Base-by-base conservation (phyloP, 2,113 vertebrate genomes). In the Myotis yumanensis region DNA sequence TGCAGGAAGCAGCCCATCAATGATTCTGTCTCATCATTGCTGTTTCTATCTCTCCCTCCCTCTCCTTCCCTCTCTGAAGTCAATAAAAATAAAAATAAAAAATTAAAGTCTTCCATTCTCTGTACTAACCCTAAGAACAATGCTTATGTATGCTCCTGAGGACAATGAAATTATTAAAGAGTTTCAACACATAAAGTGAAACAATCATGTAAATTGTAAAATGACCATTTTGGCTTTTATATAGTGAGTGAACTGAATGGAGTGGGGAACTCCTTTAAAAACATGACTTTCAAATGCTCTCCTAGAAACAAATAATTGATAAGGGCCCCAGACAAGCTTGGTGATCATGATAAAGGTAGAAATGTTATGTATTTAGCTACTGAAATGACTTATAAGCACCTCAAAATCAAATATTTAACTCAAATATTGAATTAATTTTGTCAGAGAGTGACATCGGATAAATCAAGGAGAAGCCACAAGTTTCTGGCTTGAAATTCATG, bases 341-440 rank as follows among this genome's bases (percentile, higher is more conserved):
- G 28, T 64, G 23, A 25, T 17, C 46, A 57, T 18, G 54, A 46
- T 12, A 62, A 72, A 88, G n/a, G 16, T 64, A 3, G 94, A 8
- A 72, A 35, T 64, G 11, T 12, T 5, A 46, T 43, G 23, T 11
- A 57, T 77, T 23, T 40, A 37, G 12, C 1, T 43, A 73, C 12
- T 25, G 9, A 15, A 83, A 90, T 79, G 40, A 68, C 8, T 64
- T 73, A 62, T 1, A 43, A 71, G 17, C 16, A 69, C 14, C 20
- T 91, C 20, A 72, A 32, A 91, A 40, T 73, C 18, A 82, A 93
- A 51, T 51, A 40, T 68, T 84, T 17, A 52, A 14, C 68, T 86
- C 75, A 87, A 66, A 62, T 28, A 7, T 59, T 73, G 32, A 93
- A 2, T 79, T 85, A 35, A 48, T 52, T 95, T 91, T 93, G 15